A percentile compares a stretch with the other conserved stretches of the same genome.
phyloP scores from a whole-genome alignment of 2,113 vertebrate genomes.

The Natator depressus region DNA sequence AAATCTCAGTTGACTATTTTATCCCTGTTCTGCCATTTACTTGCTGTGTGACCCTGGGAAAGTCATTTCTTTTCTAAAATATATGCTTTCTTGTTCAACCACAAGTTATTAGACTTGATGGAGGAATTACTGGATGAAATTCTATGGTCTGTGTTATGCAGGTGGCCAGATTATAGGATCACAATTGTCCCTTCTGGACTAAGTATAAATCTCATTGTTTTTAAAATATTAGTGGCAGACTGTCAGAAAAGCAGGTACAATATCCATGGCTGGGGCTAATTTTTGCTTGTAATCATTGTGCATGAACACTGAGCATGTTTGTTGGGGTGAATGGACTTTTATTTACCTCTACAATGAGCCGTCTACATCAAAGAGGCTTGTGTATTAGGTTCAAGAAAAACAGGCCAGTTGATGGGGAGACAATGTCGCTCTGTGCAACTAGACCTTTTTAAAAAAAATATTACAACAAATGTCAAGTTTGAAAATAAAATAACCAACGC shows the following conservation, averaged over 20 bases:
- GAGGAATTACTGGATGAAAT: background rate
- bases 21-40: background rate
- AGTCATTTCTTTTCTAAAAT: background rate
- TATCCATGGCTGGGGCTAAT: rapidly evolving
- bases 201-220: background rate
- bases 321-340: background rate
- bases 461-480: slow-evolving; percentile 34
- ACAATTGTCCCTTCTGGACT: background rate
- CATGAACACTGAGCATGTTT: rapidly evolving
- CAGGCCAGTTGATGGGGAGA: background rate
- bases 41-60: background rate
- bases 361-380: background rate
- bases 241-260: background rate
- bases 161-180: rapidly evolving
- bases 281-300: background rate
- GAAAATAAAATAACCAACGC: slow-evolving; percentile 56
- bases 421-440: background rate
- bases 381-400: background rate
- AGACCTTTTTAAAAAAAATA: background rate
- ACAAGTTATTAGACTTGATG: background rate
- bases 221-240: background rate
- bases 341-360: background rate
- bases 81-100: background rate
- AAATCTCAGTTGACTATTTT: background rate
- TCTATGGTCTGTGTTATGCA: background rate